Base-by-base conservation (phyloP, 2,113 vertebrate species). In the Grammomys surdaster region DNA sequence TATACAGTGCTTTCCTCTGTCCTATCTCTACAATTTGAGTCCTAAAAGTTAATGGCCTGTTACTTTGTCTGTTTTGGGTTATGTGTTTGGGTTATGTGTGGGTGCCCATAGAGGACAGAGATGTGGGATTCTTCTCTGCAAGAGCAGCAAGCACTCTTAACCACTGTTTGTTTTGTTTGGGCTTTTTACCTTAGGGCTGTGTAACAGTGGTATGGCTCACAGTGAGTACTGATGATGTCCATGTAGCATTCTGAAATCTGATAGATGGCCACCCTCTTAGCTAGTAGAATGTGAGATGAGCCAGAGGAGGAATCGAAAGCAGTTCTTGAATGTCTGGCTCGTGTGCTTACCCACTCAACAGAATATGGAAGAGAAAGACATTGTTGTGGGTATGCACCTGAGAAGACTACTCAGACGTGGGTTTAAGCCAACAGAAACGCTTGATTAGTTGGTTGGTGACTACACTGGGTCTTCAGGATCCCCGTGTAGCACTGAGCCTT, bases 271-370 rank as follows among this genome's bases (percentile, higher is more conserved):
- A 10, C 43, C 80, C 77, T 90, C 26, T 94, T 88, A 72, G 81
- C n/a, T 56, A 69, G 63, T 51, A 56, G 22, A 36, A 60, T 54
- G 11, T 67, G 1, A 67, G 46, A 85, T 14, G 8, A 70, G 3
- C 12, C 31, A 84, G 58, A 93, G n/a, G 70, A 85, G 80, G n/a
- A 46, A 54, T 73, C 46, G 80, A 46, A 24, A 75, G 48, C n/a
- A 48, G 51, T 82, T 60, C 78, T 89, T 93, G 51, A 85, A 22
- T 88, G 88, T 85, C 48, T 90, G 48, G 36, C 24, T 43, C 75
- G 6, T 89, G 48, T 89, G 8, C 54, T 43, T n/a, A 60, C 60
- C 13, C 36, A 78, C 14, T 80, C 73, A 90, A n/a, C 60, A 88
- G 46, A 93, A 73, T 31, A 31, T 24, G 22, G 36, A 51, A 33